Evolutionary conservation across 2,113 vertebrate species (phyloP).

Genomic region (Hystrix cristata): DNA sequence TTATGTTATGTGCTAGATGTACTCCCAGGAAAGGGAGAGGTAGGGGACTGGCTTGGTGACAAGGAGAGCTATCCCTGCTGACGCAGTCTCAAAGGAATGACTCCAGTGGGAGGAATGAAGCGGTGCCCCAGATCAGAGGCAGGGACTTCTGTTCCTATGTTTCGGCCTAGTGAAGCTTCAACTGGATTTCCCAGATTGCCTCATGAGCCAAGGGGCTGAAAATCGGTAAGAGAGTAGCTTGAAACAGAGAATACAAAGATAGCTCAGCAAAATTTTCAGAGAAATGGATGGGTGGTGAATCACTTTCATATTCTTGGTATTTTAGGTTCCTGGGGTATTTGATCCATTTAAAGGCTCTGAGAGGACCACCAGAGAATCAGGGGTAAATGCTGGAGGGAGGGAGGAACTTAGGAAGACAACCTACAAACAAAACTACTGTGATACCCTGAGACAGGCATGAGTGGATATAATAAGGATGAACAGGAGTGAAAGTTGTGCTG

Average conservation of each 20-base stretch:
- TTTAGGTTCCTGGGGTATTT: background rate
- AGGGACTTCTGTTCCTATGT: background rate
- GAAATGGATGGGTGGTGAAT: background rate
- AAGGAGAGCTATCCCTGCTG: background rate
- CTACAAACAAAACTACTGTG: background rate
- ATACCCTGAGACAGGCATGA: rapidly evolving
- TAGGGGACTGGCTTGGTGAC: no score
- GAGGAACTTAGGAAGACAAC: background rate
- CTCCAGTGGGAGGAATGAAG: background rate
- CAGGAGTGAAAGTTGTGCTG: background rate
- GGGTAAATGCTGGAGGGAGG: background rate
- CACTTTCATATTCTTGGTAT: background rate
- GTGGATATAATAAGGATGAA: no score
- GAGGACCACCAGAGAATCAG: background rate
- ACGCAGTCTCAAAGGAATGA: rapidly evolving
- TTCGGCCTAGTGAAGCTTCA: background rate
- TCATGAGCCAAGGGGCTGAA: background rate
- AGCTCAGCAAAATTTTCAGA: background rate
- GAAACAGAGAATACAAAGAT: background rate
- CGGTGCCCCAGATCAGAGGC: background rate
- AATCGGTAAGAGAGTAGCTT: background rate
- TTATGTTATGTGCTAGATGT: background rate
- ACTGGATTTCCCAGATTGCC: background rate
- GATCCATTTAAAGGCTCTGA: background rate
- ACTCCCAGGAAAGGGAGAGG: background rate